Evolutionary conservation across 2,888 invertebrate genomes (phyloP).

Genomic region (Cataglyphis livida): DNA sequence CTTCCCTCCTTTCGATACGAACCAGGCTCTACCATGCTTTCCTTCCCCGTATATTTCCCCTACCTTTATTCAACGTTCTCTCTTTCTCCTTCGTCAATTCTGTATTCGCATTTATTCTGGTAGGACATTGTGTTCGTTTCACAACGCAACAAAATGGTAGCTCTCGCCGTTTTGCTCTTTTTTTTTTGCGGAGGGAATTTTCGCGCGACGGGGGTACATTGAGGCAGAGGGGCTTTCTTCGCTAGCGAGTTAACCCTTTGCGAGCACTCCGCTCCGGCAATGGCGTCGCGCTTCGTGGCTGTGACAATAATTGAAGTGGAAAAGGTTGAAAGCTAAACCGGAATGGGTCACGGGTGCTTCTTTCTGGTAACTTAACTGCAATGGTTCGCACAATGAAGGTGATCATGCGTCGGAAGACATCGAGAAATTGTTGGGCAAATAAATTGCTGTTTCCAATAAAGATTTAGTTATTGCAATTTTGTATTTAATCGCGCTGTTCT

Average conservation of each 20-base stretch:
- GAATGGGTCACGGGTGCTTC: not conserved
- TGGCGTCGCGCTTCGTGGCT: not conserved
- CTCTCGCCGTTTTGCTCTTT: slow-evolving; percentile 63
- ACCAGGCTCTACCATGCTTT: not conserved
- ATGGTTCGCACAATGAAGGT: not conserved
- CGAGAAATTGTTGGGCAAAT: not conserved
- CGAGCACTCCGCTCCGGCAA: not conserved
- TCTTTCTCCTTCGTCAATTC: slow-evolving; percentile 46
- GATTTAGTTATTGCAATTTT: not conserved
- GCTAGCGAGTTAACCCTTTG: slow-evolving; percentile 18
- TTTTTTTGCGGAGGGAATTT: slow-evolving; percentile 14
- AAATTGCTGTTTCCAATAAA: not conserved
- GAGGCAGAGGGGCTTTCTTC: slow-evolving; percentile 13
- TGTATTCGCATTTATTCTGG: slow-evolving; percentile 30
- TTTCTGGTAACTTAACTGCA: not conserved
- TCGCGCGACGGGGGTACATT: slow-evolving; percentile 7
- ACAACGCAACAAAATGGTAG: slow-evolving; percentile 66
- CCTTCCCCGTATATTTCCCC: slow-evolving; percentile 17
- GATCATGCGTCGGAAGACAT: not conserved
- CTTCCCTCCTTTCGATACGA: slow-evolving; percentile 64
- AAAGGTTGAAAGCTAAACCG: slow-evolving; percentile 15
- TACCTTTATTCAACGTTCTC: not conserved
- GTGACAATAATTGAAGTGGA: slow-evolving; percentile 11
- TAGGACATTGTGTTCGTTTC: slow-evolving; percentile 52
- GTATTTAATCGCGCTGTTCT: not conserved